Evolutionary conservation across 30 jellyfish, hydroid and myxozoan species (phyloP).

Genomic region (Chironex yamaguchii): DNA sequence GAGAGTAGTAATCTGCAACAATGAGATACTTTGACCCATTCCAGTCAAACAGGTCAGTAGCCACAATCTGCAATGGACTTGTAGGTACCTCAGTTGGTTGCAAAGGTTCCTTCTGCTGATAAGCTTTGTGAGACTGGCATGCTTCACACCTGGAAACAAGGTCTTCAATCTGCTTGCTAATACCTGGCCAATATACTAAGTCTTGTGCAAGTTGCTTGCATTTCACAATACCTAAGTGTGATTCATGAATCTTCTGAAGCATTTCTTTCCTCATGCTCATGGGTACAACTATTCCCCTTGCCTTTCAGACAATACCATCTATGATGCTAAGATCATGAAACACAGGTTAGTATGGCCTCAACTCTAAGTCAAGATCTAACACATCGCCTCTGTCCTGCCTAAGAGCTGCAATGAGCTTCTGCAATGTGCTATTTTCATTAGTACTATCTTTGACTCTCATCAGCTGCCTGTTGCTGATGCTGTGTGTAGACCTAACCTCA

Average conservation of each 20-base stretch:
- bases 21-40: conserved; percentile 10
- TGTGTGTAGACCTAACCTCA: too few relatives aligned
- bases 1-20: conserved; percentile 45
- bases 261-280: conserved; percentile 15
- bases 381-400: too few relatives aligned
- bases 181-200: conserved; percentile 48
- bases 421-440: too few relatives aligned
- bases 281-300: too few relatives aligned
- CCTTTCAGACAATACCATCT: too few relatives aligned
- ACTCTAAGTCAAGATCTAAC: too few relatives aligned
- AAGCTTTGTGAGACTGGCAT: not conserved
- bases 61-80: conserved; percentile 54
- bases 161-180: conserved; percentile 8
- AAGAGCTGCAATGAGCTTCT: too few relatives aligned
- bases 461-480: too few relatives aligned
- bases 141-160: conserved; percentile 18
- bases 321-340: too few relatives aligned
- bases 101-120: conserved; percentile 43
- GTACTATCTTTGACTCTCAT: too few relatives aligned
- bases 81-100: conserved; percentile 50
- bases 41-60: conserved; percentile 42
- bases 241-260: conserved; percentile 14
- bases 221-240: conserved; percentile 35
- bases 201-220: conserved; percentile 24
- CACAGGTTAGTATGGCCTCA: too few relatives aligned